Evolutionary conservation across 2,888 invertebrate genomes (phyloP), one percentile per base, ranked within the genome.

Genomic region (Agrochola lychnidis): DNA sequence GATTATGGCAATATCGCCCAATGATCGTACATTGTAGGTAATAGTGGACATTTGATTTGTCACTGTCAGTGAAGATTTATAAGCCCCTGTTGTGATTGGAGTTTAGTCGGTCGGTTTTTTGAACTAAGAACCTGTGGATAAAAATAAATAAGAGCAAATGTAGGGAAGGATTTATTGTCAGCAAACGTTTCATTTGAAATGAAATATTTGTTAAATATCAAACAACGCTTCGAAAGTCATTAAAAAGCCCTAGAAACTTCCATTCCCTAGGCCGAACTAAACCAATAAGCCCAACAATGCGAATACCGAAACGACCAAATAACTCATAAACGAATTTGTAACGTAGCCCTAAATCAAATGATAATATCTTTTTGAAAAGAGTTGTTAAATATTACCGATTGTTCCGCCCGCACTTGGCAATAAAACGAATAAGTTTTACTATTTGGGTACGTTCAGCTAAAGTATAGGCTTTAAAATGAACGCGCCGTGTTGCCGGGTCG

Each of bases 341-440:
- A 59, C 85, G 42, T n/a, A n/a, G 53, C 36, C 68, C 66, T 74
- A 83, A 85, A 85, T 85, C 83, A 85, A 48, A 81, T 57, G 71
- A 78, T 74, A 83, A 83, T 76, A 80, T 73, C 36, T 73, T 77
- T 85, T 82, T 73, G 71, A 73, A 80, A 82, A 84, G 85, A 77
- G 73, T 85, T 83, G 81, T 82, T 73, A 64, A 71, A 80, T 84
- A 69, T 75, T 77, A 30, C 63, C 63, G 56, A 64, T 73, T 83
- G 59, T 77, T 73, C 30, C 25, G 14, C 45, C 12, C 30, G 22
- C 53, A 48, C 14, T 73, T 73, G n/a, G 68, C 45, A 63, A 69
- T 76, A 76, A 71, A 84, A 59, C 51, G 22, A 30, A 36, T 25
- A 77, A 69, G 68, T 73, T 85, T 70, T 59, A 64, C 56, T 84